These are phyloP conservation scores for Callinectes sapidus DNA, from an alignment of 2,888 invertebrate genomes.

Conservation along the genomic window DNA sequence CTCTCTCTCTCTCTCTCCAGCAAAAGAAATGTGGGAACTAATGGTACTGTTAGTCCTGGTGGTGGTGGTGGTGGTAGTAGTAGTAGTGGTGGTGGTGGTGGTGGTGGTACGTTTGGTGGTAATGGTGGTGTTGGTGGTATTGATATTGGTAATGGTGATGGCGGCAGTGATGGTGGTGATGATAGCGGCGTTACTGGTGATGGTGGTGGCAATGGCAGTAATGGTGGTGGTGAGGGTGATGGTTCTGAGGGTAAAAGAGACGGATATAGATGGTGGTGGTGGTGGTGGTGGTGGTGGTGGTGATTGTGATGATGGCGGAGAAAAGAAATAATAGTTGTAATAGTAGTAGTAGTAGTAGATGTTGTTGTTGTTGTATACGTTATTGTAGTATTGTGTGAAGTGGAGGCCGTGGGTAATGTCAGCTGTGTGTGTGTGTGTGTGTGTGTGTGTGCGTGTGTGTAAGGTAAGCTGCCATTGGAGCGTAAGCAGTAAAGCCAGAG, in stretches of 20 bases:
- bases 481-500: background rate
- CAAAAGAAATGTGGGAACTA: background rate
- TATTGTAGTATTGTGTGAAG: background rate
- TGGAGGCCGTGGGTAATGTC: background rate
- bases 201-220: background rate
- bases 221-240: background rate
- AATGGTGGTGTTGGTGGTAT: background rate
- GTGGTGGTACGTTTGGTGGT: background rate
- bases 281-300: background rate
- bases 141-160: background rate
- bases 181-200: background rate
- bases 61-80: background rate
- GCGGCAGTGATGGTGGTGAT: slow-evolving; percentile 15
- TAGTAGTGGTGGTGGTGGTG: background rate
- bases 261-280: background rate
- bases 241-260: background rate
- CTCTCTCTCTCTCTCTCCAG: background rate
- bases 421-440: slow-evolving; percentile 22
- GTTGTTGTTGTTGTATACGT: background rate
- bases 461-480: background rate
- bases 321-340: background rate
- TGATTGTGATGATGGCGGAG: background rate
- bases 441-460: slow-evolving; percentile 16
- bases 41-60: background rate
- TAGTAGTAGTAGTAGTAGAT: background rate